Evolutionary conservation across 2,113 vertebrate genomes (phyloP), one percentile per base, ranked within the genome.

Genomic region (Peucedramus taeniatus): DNA sequence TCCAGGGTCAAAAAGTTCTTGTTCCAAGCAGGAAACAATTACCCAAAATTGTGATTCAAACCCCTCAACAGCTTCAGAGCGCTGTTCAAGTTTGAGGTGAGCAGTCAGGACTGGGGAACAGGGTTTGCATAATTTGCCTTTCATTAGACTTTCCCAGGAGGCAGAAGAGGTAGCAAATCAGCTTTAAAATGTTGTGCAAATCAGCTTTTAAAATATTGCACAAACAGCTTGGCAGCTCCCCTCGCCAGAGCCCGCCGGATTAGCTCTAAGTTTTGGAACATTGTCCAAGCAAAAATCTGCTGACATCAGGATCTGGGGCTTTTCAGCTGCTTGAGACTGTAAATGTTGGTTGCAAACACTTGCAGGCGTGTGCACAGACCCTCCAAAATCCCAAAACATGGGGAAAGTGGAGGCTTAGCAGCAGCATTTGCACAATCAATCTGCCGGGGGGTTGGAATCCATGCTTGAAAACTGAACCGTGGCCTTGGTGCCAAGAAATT

Each of bases 331-430:
- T 84, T 22, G 2, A 12, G 57, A 24, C n/a, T 51, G 31, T 23
- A 88, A 83, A 74, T 19, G 47, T 15, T 74, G 71, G 56, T 33
- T 81, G 82, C 56, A 93, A 78, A 80, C 78, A 54, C 42, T 42
- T 42, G 21, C 47, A 77, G 45, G 12, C 0, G 0, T n/a, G 42
- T 22, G 18, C 37, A 11, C 27, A 7, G 13, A 6, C 2, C 0
- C 23, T 6, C 30, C 18, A 53, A 49, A 60, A 51, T 4, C 8
- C 42, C n/a, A 53, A 40, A 60, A 64, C 4, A 10, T 1, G 3
- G 5, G 2, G 16, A 30, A 17, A 70, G 18, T 10, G 13, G 24
- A 83, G 40, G 12, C 19, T 65, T 14, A 72, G 70, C 35, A 50
- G 47, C 21, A 44, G 66, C 45, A 44, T 74, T 87, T 80, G 87